A percentile compares a stretch with the other conserved stretches of the same genome.
Conservation (phyloP, 1,140 invertebrate genomes). For the Heliconius congener region DNA sequence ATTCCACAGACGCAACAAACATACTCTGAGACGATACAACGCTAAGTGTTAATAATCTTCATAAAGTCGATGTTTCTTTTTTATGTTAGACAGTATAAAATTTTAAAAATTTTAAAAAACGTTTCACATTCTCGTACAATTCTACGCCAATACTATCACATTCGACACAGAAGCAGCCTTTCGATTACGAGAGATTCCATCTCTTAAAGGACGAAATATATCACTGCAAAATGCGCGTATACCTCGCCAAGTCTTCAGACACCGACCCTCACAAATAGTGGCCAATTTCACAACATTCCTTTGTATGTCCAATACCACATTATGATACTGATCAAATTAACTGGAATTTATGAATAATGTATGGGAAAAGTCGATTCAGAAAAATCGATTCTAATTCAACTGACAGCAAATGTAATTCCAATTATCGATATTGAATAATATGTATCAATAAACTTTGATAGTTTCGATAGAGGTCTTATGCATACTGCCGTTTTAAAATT, state of each 20-base stretch:
- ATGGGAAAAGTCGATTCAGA: not conserved
- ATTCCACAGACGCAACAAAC: not conserved
- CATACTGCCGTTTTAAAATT: slow-evolving; percentile 29
- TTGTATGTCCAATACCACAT: not conserved
- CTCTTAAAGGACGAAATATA: slow-evolving; percentile 53
- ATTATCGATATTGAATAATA: not conserved
- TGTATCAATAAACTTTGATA: not conserved
- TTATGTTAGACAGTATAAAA: slow-evolving; percentile 26
- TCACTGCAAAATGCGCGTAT: slow-evolving; percentile 46
- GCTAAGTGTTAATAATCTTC: not conserved
- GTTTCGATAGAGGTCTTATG: not conserved
- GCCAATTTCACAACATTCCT: slow-evolving; percentile 44
- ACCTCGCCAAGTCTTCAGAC: slow-evolving; percentile 31
- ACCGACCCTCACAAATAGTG: slow-evolving; percentile 49
- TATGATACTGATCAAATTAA: not conserved
- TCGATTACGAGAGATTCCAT: slow-evolving; percentile 50
- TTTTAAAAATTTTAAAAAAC: slow-evolving; percentile 34
- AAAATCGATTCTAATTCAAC: not conserved
- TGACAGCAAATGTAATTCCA: not conserved
- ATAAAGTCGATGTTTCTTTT: not conserved
- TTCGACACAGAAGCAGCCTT: slow-evolving; percentile 51
- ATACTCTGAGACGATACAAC: not conserved
- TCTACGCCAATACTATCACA: slow-evolving; percentile 44
- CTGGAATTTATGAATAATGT: not conserved
- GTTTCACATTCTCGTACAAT: slow-evolving; percentile 27